Conservation (phyloP, 1,140 invertebrate species). For the Eupristina koningsbergeri region DNA sequence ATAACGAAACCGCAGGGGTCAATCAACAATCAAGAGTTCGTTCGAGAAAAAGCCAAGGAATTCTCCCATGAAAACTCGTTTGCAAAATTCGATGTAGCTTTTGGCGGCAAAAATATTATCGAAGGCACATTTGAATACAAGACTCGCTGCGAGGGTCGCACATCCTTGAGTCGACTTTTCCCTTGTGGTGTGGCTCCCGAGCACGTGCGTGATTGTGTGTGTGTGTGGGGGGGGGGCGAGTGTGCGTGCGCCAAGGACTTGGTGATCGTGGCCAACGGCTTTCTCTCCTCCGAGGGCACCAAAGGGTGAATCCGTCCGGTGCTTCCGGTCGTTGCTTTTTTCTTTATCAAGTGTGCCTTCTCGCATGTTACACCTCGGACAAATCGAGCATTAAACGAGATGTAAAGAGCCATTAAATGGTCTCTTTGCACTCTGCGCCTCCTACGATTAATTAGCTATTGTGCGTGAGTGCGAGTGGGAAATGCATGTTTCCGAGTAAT, state of each 20-base stretch:
- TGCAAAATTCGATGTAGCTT: background rate
- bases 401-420: too few species aligned
- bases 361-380: background rate
- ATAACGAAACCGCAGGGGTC: background rate
- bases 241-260: background rate
- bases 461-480: background rate
- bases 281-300: background rate
- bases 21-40: background rate
- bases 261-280: background rate
- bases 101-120: too few species aligned
- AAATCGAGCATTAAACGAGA: too few species aligned
- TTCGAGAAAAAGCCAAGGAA: background rate
- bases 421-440: background rate
- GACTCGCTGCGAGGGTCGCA: background rate
- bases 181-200: background rate
- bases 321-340: background rate
- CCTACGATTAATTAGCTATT: background rate
- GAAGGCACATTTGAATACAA: background rate
- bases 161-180: background rate
- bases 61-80: background rate
- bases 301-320: background rate
- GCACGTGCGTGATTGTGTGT: background rate
- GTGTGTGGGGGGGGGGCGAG: too few species aligned
- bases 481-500: background rate
- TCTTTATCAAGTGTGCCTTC: background rate